Base-by-base conservation (phyloP, 2,797 vertebrate genomes). In the Sebastes diploproa region DNA sequence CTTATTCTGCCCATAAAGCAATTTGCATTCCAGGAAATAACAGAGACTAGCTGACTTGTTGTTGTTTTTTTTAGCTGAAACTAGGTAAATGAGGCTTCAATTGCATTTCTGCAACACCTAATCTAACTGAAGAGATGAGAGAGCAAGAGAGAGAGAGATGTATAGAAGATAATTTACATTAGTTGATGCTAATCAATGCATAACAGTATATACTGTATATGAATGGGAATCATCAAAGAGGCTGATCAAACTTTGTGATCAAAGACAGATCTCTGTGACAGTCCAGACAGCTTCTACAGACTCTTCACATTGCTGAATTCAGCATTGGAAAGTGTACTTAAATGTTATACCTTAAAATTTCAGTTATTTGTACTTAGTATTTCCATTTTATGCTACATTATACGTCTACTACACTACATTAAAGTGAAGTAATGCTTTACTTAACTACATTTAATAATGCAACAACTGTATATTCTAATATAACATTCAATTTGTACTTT, bases 161-260 rank as follows among this genome's bases (percentile, higher is more conserved):
- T 29, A 56, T 12, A 11, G 32, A 61, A 29, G 54, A 54, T 46
- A 0, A 77, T 73, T 74, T 42, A 54, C 58, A 66, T 81, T 25
- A 61, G 66, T 1, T 42, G 56, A 72, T 46, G 66, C 61, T 62
- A 55, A 64, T 82, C 64, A 70, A 32, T 65, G 70, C 50, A 46
- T 23, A 23, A 59, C 22, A 20, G 38, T 12, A 62, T 5, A 50
- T n/a, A n/a, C 16, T 79, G 62, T 78, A 67, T 67, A 60, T 79
- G 58, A 64, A 66, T 32, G 42, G 67, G 79, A 67, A 46, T 42
- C n/a, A 86, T 86, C 73, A 80, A 82, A 80, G 61, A 56, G 58
- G 18, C 27, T 70, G 72, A 88, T 92, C 84, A 83, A 79, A 81
- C 75, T 71, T 73, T 34, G 63, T 60, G 27, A 69, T 88, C 80